These are phyloP conservation scores for Masnerella sp. DNA, from an alignment of 2,888 invertebrate species.

Conservation along the genomic window DNA sequence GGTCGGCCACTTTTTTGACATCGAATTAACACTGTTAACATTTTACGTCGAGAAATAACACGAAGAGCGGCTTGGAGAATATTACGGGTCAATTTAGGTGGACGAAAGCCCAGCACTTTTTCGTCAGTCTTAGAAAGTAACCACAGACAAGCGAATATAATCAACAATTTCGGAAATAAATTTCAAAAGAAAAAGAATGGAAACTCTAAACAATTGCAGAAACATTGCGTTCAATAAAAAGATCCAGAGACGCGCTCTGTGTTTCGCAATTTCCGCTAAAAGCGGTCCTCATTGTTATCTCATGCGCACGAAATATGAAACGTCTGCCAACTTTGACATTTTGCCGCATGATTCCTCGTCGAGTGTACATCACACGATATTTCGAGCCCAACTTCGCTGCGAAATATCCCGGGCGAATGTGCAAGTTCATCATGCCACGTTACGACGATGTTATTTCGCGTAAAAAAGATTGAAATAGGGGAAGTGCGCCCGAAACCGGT, in stretches of 20 bases:
- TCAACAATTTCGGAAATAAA: no score
- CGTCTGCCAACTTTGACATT: slow-evolving; percentile 48
- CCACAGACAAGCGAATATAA: no score
- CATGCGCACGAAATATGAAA: slow-evolving; percentile 49
- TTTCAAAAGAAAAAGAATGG: no score
- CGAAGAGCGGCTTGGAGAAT: no score
- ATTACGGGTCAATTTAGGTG: no score
- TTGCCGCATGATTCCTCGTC: slow-evolving; percentile 42
- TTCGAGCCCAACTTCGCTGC: slow-evolving; percentile 28
- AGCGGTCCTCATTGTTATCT: slow-evolving; percentile 34
- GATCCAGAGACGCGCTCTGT: slow-evolving; percentile 12
- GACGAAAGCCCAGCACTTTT: no score
- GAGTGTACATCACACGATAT: slow-evolving; percentile 36
- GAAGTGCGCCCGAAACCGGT: neutral
- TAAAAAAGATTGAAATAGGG: slow-evolving; percentile 1
- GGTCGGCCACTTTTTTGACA: no score
- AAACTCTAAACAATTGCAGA: slow-evolving; percentile 20
- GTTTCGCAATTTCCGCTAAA: slow-evolving; percentile 30
- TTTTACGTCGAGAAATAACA: no score
- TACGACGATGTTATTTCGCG: slow-evolving; percentile 1
- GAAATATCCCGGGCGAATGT: slow-evolving; percentile 12
- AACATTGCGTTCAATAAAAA: slow-evolving; percentile 6
- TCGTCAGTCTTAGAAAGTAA: no score
- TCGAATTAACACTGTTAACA: no score
- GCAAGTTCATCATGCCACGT: slow-evolving; percentile 36